Conservation (phyloP, 92 coral and sea anemone genomes). For the Ricordea florida region DNA sequence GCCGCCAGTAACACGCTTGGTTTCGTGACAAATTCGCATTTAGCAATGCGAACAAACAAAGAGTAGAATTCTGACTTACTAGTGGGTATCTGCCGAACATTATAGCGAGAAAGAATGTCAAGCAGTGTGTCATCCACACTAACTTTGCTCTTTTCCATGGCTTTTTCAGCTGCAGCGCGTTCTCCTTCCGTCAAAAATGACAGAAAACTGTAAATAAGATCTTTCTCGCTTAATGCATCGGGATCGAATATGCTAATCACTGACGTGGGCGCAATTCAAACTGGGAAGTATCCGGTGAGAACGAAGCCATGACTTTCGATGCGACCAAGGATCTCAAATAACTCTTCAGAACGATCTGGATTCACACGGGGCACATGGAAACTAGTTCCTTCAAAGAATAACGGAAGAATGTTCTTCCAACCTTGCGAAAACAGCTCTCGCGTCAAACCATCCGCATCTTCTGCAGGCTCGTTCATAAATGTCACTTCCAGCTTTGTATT, state of each 20-base stretch:
- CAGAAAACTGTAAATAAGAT: constrained; percentile 19
- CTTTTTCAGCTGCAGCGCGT: constrained; percentile 13
- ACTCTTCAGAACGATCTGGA: constrained; percentile 37
- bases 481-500: constrained; percentile 18
- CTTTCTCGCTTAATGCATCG: constrained; percentile 10
- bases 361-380: constrained; percentile 38
- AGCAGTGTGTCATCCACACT: constrained; percentile 29
- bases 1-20: constrained; percentile 31
- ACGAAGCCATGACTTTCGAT: constrained; percentile 52
- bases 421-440: constrained; percentile 15
- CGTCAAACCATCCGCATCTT: constrained; percentile 43
- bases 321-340: constrained; percentile 29
- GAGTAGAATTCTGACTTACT: constrained; percentile 12
- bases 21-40: constrained; percentile 34
- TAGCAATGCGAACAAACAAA: constrained; percentile 30
- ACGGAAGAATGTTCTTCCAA: constrained; percentile 39
- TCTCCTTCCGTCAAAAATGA: constrained; percentile 24
- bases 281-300: constrained; percentile 31
- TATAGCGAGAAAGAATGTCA: constrained; percentile 32
- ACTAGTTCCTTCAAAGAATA: constrained; percentile 33
- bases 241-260: constrained; percentile 20
- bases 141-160: constrained; percentile 23
- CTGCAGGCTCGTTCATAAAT: constrained; percentile 26
- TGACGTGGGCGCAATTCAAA: constrained; percentile 33
- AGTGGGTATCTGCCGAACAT: constrained; percentile 25